phyloP scores from a whole-genome alignment of 2,797 vertebrate genomes.

The Spinus pinus region DNA sequence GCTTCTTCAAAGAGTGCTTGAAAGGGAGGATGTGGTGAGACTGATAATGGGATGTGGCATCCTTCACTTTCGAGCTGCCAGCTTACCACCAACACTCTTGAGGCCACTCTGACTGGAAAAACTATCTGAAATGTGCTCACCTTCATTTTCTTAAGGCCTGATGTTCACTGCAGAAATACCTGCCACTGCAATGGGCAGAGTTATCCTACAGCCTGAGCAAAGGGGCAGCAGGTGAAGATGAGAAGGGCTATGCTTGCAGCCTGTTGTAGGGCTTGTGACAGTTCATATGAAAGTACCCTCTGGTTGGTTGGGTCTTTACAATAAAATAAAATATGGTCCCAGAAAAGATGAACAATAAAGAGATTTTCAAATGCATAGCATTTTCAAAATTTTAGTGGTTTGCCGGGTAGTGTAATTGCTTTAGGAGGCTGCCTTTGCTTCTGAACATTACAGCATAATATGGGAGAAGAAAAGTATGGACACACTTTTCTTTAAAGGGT shows the following conservation, averaged over 20 bases:
- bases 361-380: neutral
- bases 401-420: neutral
- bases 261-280: neutral
- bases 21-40: slow-evolving; percentile 13
- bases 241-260: neutral
- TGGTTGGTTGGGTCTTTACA: neutral
- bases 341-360: neutral
- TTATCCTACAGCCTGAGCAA: neutral
- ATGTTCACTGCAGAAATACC: neutral
- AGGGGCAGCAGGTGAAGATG: neutral
- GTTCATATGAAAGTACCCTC: neutral
- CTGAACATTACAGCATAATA: neutral
- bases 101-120: neutral
- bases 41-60: neutral
- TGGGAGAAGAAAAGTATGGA: neutral
- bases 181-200: neutral
- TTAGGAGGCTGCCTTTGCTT: neutral
- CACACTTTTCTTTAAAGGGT: neutral
- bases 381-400: neutral
- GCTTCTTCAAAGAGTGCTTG: slow-evolving; percentile 11
- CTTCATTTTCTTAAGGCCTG: neutral
- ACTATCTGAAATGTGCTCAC: neutral
- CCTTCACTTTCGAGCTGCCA: neutral
- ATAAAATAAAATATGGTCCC: neutral
- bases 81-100: neutral